Percentiles rank a stretch among this genome's conserved stretches.
phyloP scores from a whole-genome alignment of 2,113 vertebrate genomes.

The Macquaria australasica region DNA sequence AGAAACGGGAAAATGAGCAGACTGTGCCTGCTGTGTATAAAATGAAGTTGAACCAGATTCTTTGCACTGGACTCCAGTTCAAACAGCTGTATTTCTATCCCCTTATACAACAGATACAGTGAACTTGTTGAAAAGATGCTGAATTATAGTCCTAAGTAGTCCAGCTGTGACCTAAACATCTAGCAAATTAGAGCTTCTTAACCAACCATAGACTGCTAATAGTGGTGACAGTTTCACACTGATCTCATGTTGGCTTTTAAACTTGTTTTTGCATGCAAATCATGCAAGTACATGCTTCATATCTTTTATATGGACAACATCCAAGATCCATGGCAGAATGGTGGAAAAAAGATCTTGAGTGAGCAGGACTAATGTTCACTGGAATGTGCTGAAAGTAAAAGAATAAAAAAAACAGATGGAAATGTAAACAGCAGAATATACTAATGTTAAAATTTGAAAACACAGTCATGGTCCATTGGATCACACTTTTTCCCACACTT shows the following conservation, averaged over 20 bases:
- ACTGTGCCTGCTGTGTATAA: background rate
- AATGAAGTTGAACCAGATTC: background rate
- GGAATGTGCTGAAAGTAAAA: slow-evolving; percentile 1
- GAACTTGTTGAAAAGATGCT: background rate
- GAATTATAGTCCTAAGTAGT: background rate
- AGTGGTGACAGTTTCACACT: background rate
- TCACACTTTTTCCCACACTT: slow-evolving; percentile 17
- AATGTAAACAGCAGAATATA: background rate
- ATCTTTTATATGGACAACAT: slow-evolving; percentile 5
- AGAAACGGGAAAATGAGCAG: background rate
- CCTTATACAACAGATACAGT: background rate
- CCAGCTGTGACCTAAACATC: background rate
- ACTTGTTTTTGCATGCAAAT: slow-evolving; percentile 29
- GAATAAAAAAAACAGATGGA: background rate
- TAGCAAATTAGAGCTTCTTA: background rate
- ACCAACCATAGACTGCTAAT: background rate
- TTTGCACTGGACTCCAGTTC: background rate
- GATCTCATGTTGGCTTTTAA: background rate
- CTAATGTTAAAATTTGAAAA: slow-evolving; percentile 2
- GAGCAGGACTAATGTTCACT: background rate
- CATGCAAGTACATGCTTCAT: background rate
- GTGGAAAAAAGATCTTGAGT: background rate
- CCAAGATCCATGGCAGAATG: background rate
- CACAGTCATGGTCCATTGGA: slow-evolving; percentile 15
- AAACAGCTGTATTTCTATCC: background rate